Base-by-base conservation (phyloP, 2,888 invertebrate genomes). In the Dysmachus trigonus region DNA sequence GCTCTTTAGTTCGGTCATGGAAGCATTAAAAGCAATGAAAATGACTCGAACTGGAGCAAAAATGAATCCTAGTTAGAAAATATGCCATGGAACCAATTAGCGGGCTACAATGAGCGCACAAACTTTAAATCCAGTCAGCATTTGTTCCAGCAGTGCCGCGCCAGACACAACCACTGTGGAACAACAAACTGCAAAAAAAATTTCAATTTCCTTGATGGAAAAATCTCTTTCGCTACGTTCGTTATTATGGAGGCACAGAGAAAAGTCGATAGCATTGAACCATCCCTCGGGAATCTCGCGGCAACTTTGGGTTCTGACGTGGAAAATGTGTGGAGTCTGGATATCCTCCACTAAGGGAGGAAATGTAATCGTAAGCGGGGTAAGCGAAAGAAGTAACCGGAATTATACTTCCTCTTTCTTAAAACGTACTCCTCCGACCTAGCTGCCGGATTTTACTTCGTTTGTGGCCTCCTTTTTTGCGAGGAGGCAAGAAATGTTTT, bases 161-260 rank as follows among this genome's bases (percentile, higher is more conserved):
- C 18, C 41, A 18, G 74, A 22, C 30, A 72, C 71, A n/a, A n/a
- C n/a, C n/a, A 15, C 41, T 22, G 13, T 7, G 27, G 27, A 38
- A n/a, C 27, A 81, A 81, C 53, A 81, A n/a, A 81, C 81, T 53
- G 18, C 10, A 62, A 62, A 53, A n/a, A 79, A 53, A 81, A 53
- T 81, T 81, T 81, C 81, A 81, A 81, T 81, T 81, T 81, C 81
- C 53, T 62, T 81, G 81, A 81, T 81, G 81, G 81, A 62, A 81
- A 81, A 81, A 62, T 33, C 51, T 33, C 13, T 62, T 53, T 62
- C 30, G 62, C 62, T 53, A 53, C 18, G 33, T 79, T n/a, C 18
- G 33, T 79, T n/a, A 51, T 79, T 81, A 81, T 62, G 81, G 73
- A 53, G 35, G 35, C 81, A 53, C 22, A 62, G 53, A 30, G 18